phyloP scores from a whole-genome alignment of 2,888 invertebrate genomes.

The Lymantria dispar region DNA sequence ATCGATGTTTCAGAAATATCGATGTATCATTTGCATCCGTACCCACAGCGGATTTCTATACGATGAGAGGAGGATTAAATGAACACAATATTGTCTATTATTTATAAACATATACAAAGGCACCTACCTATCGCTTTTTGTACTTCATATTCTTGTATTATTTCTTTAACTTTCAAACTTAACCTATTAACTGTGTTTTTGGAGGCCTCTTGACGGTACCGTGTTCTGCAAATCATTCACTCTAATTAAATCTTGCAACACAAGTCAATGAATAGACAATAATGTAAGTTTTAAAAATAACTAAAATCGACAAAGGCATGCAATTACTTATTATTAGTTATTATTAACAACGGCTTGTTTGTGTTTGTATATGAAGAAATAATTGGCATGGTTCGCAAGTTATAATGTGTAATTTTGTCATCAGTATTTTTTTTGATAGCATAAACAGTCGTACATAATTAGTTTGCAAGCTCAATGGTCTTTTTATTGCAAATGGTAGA shows the following conservation, averaged over 20 bases:
- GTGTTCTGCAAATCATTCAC: slow-evolving; percentile 57
- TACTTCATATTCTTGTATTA: slow-evolving; percentile 21
- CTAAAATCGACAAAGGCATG: background rate
- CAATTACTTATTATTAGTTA: slow-evolving; percentile 2
- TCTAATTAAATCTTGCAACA: slow-evolving; percentile 50
- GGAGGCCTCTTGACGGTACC: slow-evolving; percentile 29
- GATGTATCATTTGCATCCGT: too few species aligned
- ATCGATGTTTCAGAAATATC: too few species aligned
- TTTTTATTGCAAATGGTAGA: too few species aligned
- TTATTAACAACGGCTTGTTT: background rate
- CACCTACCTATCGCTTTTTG: background rate
- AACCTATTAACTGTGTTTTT: slow-evolving; percentile 58
- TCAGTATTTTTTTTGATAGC: too few species aligned
- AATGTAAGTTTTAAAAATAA: slow-evolving; percentile 2
- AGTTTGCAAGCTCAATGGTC: too few species aligned
- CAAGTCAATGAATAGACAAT: slow-evolving; percentile 29
- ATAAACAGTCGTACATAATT: too few species aligned
- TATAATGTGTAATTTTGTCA: too few species aligned
- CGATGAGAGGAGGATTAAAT: too few species aligned
- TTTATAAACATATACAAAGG: too few species aligned
- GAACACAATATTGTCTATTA: too few species aligned
- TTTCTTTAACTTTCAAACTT: slow-evolving; percentile 51
- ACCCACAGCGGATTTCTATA: too few species aligned
- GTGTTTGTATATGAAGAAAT: background rate
- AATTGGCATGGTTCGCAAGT: background rate